A percentile compares a stretch with the other conserved stretches of the same genome.
Evolutionary conservation across 2,888 invertebrate genomes (phyloP).

Genomic region (Teinopalpus imperialis): DNA sequence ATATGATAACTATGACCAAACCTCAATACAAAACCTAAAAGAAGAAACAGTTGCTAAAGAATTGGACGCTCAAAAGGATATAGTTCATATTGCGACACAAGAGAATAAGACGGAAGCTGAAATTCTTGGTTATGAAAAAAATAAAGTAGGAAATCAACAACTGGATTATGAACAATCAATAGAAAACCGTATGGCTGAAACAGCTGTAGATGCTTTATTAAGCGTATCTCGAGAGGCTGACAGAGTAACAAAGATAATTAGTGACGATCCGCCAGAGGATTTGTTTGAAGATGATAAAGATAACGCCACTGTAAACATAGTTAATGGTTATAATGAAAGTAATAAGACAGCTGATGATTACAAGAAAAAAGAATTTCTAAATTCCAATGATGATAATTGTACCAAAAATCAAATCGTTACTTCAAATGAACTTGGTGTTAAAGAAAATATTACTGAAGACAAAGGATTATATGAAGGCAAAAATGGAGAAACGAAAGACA

Average conservation of each 20-base stretch:
- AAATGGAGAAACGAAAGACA: background rate
- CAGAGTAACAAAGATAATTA: conserved; percentile 63
- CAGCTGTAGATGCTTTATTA: conserved; percentile 71
- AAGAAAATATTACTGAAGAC: background rate
- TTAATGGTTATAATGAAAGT: conserved; percentile 33
- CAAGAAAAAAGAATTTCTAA: background rate
- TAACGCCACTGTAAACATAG: conserved; percentile 43
- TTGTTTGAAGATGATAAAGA: conserved; percentile 74
- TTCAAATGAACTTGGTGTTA: background rate
- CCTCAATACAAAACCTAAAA: background rate
- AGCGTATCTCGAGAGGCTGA: conserved; percentile 71
- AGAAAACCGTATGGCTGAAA: conserved; percentile 61
- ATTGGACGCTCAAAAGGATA: conserved; percentile 6
- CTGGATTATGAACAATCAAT: conserved; percentile 34
- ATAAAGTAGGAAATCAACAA: conserved; percentile 13
- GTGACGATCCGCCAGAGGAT: conserved; percentile 71
- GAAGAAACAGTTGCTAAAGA: conserved; percentile 1
- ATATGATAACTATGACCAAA: conserved; percentile 2
- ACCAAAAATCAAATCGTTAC: background rate
- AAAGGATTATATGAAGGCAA: background rate
- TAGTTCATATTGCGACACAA: background rate
- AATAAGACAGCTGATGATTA: conserved; percentile 26
- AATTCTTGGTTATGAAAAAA: background rate
- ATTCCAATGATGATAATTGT: background rate
- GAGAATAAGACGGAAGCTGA: background rate